Evolutionary conservation across 2,888 invertebrate species (phyloP).

Genomic region (Mellilla xanthometata): DNA sequence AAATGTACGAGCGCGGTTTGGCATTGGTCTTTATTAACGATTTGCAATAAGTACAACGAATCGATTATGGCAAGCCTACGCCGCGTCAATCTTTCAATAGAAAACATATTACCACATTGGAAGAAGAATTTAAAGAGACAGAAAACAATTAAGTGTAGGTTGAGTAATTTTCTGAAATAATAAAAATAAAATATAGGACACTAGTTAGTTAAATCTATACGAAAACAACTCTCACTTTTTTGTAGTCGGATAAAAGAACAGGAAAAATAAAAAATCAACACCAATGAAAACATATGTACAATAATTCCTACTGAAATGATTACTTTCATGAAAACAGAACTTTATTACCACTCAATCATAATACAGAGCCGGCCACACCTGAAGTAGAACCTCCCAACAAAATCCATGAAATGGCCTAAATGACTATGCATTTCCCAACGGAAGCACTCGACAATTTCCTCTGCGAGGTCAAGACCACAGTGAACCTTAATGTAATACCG

Average conservation of each 20-base stretch:
- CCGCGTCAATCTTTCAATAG: conserved; percentile 4
- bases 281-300: too few species aligned
- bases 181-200: too few species aligned
- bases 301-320: too few species aligned
- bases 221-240: too few species aligned
- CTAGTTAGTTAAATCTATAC: too few species aligned
- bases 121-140: too few species aligned
- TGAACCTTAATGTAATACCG: conserved; percentile 12
- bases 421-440: conserved; percentile 25
- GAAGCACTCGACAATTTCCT: conserved; percentile 33
- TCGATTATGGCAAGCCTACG: conserved; percentile 3
- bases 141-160: too few species aligned
- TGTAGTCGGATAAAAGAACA: too few species aligned
- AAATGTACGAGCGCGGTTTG: conserved; percentile 1
- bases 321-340: too few species aligned
- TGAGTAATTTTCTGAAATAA: too few species aligned
- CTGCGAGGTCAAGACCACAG: conserved; percentile 31
- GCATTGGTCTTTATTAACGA: conserved; percentile 17
- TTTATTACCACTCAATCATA: too few species aligned
- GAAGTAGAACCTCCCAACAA: conserved; percentile 10
- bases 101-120: not conserved
- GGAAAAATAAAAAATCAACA: too few species aligned
- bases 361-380: conserved; percentile 1
- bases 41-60: conserved; percentile 14
- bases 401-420: conserved; percentile 20